Evolutionary conservation across 1,140 invertebrate species (phyloP), one percentile per base, ranked within the genome.

Genomic region (Vollenhovia emeryi): DNA sequence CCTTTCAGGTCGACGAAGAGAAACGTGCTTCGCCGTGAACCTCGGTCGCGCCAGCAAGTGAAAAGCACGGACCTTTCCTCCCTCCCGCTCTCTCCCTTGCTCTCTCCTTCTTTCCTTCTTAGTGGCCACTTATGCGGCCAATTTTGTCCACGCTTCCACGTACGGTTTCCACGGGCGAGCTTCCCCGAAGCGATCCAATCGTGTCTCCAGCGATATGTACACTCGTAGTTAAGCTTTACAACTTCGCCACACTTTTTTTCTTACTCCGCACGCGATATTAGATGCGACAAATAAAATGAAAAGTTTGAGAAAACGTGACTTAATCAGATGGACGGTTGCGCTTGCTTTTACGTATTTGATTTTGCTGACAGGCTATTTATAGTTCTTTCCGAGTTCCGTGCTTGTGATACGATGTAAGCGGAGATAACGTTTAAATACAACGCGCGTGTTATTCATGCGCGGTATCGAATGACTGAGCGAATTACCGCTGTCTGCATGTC

Each of bases 1-100:
- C 78, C 66, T 59, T 71, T 57, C 78, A 71, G 64, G 15, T 33
- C 50, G 78, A 82, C 78, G 78, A 82, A 82, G 78, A 82, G 78
- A 82, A 82, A 82, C 78, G 78, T 71, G 64, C 78, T 80, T 48
- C 48, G 78, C n/a, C 13, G 52, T 57, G 78, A 57, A 71, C 66
- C 40, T 73, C 33, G 78, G 50, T n/a, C 78, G 50, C 66, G 50
- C 66, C 66, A 82, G 66, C 66, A 82, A 82, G 78, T 73, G 78
- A 82, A 82, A 82, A 82, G 60, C 73, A 64, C 59, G 27, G 57
- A 64, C 45, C 30, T 52, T 64, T 40, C 30, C n/a, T 74, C 45
- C 33, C 55, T 48, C n/a, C 30, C n/a, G n/a, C n/a, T n/a, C n/a
- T n/a, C 24, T 57, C 45, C 59, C 3, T 76, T 40, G 60, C 36